These are phyloP conservation scores for Agapornis canus DNA, from an alignment of 2,797 vertebrate genomes.

Conservation along the genomic window DNA sequence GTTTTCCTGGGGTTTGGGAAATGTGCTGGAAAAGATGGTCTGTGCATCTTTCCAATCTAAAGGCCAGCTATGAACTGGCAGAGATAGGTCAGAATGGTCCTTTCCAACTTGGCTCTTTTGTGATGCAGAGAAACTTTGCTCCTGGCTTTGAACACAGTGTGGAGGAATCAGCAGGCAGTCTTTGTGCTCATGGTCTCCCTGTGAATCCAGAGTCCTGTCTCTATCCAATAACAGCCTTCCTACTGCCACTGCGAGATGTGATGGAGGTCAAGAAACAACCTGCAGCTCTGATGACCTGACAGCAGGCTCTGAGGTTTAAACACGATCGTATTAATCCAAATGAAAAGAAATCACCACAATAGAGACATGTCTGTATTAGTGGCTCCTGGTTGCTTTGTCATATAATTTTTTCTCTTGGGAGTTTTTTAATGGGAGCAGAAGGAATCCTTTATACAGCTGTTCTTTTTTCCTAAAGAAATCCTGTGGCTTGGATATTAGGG, in stretches of 20 bases:
- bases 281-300: background rate
- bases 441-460: background rate
- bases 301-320: background rate
- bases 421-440: background rate
- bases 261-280: background rate
- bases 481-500: background rate
- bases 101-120: background rate
- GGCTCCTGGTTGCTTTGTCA: background rate
- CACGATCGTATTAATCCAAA: background rate
- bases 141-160: background rate
- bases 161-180: background rate
- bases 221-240: background rate
- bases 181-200: background rate
- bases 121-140: background rate
- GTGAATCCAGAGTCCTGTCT: accelerated
- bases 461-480: background rate
- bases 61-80: background rate
- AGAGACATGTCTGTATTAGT: background rate
- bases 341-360: background rate
- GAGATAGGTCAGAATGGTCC: background rate
- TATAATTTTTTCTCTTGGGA: background rate
- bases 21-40: background rate
- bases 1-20: background rate
- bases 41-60: background rate
- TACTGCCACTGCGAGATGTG: accelerated